These are phyloP conservation scores for Dromococcyx pavoninus DNA, from an alignment of 2,797 vertebrate species.

Conservation along the genomic window DNA sequence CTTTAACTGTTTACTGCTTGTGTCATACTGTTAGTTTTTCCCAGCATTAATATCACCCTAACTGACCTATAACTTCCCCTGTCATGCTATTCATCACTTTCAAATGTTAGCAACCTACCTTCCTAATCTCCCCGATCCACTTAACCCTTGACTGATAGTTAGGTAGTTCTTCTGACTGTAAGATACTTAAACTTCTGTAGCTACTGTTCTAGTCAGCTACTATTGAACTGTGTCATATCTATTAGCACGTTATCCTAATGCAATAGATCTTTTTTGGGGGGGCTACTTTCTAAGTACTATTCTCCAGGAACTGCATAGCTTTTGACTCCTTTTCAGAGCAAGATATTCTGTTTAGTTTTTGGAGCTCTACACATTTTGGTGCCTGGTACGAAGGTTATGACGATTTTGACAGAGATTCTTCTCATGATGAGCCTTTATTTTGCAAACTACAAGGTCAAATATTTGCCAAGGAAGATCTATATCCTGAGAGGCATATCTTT, in stretches of 20 bases:
- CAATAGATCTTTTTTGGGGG: not conserved
- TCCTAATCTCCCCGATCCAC: not conserved
- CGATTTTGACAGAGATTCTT: not conserved
- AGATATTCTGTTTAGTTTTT: not conserved
- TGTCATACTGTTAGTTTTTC: constrained; percentile 3
- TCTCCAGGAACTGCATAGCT: not conserved
- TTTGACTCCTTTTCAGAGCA: not conserved
- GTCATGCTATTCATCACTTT: not conserved
- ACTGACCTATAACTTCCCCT: constrained; percentile 7
- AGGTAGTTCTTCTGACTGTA: not conserved
- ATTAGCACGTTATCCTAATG: not conserved
- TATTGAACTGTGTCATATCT: not conserved
- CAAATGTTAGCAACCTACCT: constrained; percentile 21
- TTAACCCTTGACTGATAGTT: not conserved
- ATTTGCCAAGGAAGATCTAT: not conserved
- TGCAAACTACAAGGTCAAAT: not conserved
- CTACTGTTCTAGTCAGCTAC: not conserved
- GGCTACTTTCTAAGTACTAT: not conserved
- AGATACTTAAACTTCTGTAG: not conserved
- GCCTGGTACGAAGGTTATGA: not conserved
- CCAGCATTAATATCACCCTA: not conserved
- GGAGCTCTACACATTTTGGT: not conserved
- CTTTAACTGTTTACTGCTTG: not conserved
- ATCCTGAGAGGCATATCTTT: not conserved
- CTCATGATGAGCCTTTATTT: not conserved